phyloP scores from a whole-genome alignment of 2,113 vertebrate species.

The Chaetura pelagica region DNA sequence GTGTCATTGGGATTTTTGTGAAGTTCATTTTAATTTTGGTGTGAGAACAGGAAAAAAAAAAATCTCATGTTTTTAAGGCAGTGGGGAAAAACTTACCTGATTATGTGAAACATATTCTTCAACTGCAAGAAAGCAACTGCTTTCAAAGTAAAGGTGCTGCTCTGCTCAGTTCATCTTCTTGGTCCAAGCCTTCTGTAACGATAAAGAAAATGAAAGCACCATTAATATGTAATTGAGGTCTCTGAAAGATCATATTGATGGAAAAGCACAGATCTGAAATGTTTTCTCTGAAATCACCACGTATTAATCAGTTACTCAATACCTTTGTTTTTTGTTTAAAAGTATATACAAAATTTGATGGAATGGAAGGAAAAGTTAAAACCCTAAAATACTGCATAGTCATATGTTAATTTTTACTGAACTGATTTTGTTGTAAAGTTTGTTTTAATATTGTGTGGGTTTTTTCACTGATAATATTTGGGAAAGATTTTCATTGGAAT shows the following conservation, averaged over 20 bases:
- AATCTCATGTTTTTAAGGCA: background rate
- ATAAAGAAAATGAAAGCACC: background rate
- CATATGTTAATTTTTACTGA: background rate
- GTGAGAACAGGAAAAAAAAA: background rate
- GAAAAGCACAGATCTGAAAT: background rate
- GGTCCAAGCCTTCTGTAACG: background rate
- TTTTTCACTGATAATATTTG: background rate
- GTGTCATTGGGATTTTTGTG: background rate
- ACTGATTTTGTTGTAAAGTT: background rate
- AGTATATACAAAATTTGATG: background rate
- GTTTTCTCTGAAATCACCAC: background rate
- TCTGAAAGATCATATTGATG: background rate
- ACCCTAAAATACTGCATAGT: background rate
- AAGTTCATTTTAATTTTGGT: background rate
- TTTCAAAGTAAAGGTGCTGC: background rate
- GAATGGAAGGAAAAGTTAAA: background rate
- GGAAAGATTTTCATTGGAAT: background rate
- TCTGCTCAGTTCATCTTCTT: background rate
- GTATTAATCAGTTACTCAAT: background rate
- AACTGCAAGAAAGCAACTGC: background rate
- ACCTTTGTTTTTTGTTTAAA: background rate
- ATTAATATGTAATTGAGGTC: background rate
- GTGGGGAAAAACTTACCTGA: background rate
- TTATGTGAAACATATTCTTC: background rate
- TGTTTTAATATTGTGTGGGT: rapidly evolving